phyloP scores from a whole-genome alignment of 2,888 invertebrate species.

The Trichopria drosophilae region DNA sequence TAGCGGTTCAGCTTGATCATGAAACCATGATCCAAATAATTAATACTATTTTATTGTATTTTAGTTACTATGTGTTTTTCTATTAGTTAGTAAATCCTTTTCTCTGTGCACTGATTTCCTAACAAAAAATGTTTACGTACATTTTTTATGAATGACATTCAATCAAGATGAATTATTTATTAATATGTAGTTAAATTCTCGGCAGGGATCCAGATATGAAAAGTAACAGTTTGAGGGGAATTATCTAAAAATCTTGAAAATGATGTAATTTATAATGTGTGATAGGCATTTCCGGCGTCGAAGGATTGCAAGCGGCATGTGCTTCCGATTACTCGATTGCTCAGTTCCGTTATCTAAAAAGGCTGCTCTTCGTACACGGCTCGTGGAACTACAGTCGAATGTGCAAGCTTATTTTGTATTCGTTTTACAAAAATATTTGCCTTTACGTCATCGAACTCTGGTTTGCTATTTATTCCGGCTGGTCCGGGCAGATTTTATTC shows the following conservation, averaged over 20 bases:
- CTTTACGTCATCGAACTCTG: conserved; percentile 98
- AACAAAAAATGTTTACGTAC: too few species aligned
- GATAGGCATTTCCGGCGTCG: conserved; percentile 86
- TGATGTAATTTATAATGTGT: conserved; percentile 4
- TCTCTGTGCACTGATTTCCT: too few species aligned
- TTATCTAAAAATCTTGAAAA: too few species aligned
- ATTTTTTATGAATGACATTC: too few species aligned
- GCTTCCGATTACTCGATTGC: conserved; percentile 99
- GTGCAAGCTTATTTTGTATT: conserved; percentile 97
- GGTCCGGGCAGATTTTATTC: conserved; percentile 98
- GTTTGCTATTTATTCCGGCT: conserved; percentile 98
- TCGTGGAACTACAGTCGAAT: conserved; percentile 98
- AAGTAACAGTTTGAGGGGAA: not conserved
- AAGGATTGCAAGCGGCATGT: conserved; percentile 98
- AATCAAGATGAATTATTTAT: too few species aligned
- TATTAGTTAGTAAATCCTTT: too few species aligned
- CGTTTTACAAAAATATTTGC: conserved; percentile 99
- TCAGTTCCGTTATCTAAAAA: conserved; percentile 90
- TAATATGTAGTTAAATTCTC: too few species aligned
- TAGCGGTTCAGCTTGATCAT: too few species aligned
- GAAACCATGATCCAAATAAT: too few species aligned
- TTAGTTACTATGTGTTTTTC: too few species aligned
- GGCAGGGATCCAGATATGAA: not conserved
- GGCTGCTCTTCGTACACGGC: conserved; percentile 93
- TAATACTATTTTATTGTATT: too few species aligned